Base-by-base conservation (phyloP, 2,113 vertebrate genomes). In the Phalacrocorax aristotelis region DNA sequence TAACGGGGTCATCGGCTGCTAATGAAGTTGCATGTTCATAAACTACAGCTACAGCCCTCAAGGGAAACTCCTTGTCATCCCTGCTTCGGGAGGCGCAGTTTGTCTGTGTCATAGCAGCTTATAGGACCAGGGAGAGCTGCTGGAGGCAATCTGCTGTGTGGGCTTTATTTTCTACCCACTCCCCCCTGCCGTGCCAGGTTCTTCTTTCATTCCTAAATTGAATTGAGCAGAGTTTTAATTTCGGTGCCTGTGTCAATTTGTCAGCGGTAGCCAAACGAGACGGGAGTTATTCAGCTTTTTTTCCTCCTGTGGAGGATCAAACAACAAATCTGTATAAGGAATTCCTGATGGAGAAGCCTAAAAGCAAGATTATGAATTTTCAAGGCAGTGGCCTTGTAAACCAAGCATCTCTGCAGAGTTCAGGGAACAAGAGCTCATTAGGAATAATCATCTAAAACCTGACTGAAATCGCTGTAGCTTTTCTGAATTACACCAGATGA, bases 171-270 rank as follows among this genome's bases (percentile, higher is more conserved):
- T 93, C 38, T 77, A 66, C 13, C 49, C 29, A 18, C 40, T 30
- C 44, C 4, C 27, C 15, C 15, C 25, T 38, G 32, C n/a, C 21
- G 17, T 9, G 78, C 65, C 70, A 93, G 54, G 66, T 97, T 94
- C 80, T 96, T 95, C 82, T 96, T 97, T 95, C 80, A 46, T 95
- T 98, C 90, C 88, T 79, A 95, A 95, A 97, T 94, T 96, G 86
- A 96, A 97, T 36, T 66, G 89, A 96, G 81, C 86, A 48, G 32
- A 84, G 54, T 91, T 97, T 96, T 97, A 89, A 92, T 94, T 87
- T 89, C 4, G 5, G 42, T 95, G 93, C 46, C 52, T 87, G 15
- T 83, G 78, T 83, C 71, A 94, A 97, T 97, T 96, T 97, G 95
- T 89, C 68, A n/a, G 76, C 9, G 4, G 80, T 74, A 68, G 42